Conservation (phyloP, 2,797 vertebrate species). For the Brotula barbata region DNA sequence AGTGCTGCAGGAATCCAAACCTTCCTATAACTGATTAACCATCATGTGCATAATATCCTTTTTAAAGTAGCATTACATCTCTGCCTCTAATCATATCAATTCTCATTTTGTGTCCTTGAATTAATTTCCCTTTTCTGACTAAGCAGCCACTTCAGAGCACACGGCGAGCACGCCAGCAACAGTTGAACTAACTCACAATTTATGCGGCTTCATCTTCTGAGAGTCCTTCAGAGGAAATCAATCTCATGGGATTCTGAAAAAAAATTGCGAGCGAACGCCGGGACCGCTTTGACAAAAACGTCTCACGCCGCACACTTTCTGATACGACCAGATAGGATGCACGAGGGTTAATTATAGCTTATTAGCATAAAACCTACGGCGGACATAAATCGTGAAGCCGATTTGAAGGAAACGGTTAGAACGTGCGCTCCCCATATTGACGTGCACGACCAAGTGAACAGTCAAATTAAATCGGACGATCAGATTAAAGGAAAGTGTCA, state of each 20-base stretch:
- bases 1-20: slow-evolving; percentile 25
- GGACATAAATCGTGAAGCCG: slow-evolving; percentile 11
- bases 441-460: slow-evolving; percentile 43
- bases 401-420: slow-evolving; percentile 25
- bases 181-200: slow-evolving; percentile 47
- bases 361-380: slow-evolving; percentile 21
- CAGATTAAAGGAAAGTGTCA: slow-evolving; percentile 52
- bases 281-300: slow-evolving; percentile 6
- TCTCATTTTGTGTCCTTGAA: slow-evolving; percentile 44
- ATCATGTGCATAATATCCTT: slow-evolving; percentile 48
- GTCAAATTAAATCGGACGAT: slow-evolving; percentile 49
- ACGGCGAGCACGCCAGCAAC: slow-evolving; percentile 33
- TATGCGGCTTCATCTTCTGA: slow-evolving; percentile 44
- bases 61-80: slow-evolving; percentile 34
- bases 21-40: slow-evolving; percentile 45
- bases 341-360: slow-evolving; percentile 13
- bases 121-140: slow-evolving; percentile 34
- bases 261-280: slow-evolving; percentile 8
- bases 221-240: slow-evolving; percentile 34
- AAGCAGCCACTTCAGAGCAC: slow-evolving; percentile 31
- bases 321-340: slow-evolving; percentile 34
- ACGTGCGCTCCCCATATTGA: slow-evolving; percentile 16
- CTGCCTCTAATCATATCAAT: slow-evolving; percentile 31
- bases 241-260: slow-evolving; percentile 24
- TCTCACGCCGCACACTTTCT: neutral